phyloP scores from a whole-genome alignment of 1,140 invertebrate genomes.

The Andricus grossulariae region DNA sequence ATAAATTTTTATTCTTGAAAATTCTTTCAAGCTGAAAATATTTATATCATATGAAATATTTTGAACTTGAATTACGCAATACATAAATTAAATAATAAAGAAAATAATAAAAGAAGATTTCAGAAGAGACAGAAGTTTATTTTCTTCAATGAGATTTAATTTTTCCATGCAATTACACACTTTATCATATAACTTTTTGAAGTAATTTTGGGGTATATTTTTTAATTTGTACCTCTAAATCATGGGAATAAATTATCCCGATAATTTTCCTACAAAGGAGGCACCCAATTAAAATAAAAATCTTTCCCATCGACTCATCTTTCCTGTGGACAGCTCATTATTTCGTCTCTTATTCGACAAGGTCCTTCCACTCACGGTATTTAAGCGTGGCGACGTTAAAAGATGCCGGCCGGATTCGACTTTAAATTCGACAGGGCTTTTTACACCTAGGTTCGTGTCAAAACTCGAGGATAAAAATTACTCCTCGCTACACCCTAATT shows the following conservation, averaged over 20 bases:
- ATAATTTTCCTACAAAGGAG: background rate
- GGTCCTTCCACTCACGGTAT: background rate
- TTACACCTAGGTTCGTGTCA: background rate
- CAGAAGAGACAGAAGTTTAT: too few relatives aligned
- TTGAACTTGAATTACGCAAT: too few relatives aligned
- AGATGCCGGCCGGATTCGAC: conserved; percentile 8
- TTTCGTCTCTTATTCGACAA: conserved; percentile 26
- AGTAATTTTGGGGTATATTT: too few relatives aligned
- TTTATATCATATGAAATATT: too few relatives aligned
- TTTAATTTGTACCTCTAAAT: background rate
- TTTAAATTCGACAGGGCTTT: conserved; percentile 22
- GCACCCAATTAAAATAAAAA: conserved; percentile 16
- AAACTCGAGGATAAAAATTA: conserved; percentile 18
- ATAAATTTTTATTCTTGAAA: too few relatives aligned
- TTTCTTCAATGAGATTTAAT: too few relatives aligned
- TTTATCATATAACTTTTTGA: too few relatives aligned
- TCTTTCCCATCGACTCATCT: conserved; percentile 11
- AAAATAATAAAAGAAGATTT: too few relatives aligned
- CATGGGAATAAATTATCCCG: background rate
- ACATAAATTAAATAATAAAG: too few relatives aligned
- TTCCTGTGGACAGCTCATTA: background rate
- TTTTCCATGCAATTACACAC: too few relatives aligned
- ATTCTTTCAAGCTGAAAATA: too few relatives aligned
- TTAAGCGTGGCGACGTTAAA: conserved; percentile 12
- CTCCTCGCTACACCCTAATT: conserved; percentile 19